A percentile compares a stretch with the other conserved stretches of the same genome.
phyloP scores from a whole-genome alignment of 2,888 invertebrate species.

The Xestobium rufovillosum region DNA sequence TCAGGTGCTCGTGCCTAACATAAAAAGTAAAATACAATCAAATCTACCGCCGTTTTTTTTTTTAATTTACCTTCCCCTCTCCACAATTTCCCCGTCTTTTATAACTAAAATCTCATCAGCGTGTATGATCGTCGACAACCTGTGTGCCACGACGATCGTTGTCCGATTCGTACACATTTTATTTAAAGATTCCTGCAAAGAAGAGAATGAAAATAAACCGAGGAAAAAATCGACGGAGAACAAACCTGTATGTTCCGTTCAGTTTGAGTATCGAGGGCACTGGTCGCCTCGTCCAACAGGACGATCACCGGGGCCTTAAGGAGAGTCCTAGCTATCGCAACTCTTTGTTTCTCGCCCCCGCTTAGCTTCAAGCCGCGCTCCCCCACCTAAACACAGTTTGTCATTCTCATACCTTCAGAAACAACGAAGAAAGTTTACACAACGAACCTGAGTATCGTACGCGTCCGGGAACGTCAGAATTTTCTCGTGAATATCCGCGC shows the following conservation, averaged over 20 bases:
- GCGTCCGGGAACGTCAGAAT: slow-evolving; percentile 87
- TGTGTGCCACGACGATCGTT: slow-evolving; percentile 90
- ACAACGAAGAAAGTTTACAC: too few species aligned
- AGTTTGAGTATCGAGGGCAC: slow-evolving; percentile 91
- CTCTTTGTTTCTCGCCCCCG: slow-evolving; percentile 96
- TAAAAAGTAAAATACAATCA: too few species aligned
- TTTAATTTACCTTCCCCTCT: slow-evolving; percentile 58
- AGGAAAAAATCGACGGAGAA: neutral
- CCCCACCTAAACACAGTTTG: slow-evolving; percentile 79
- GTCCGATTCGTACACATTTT: slow-evolving; percentile 79
- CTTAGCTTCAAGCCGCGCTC: slow-evolving; percentile 91
- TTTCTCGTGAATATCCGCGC: slow-evolving; percentile 89
- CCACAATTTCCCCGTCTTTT: slow-evolving; percentile 84
- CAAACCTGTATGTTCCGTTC: slow-evolving; percentile 78
- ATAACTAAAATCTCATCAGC: slow-evolving; percentile 92
- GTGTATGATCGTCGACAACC: slow-evolving; percentile 88
- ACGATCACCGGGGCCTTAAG: slow-evolving; percentile 88
- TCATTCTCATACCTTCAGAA: too few species aligned
- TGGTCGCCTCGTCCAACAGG: slow-evolving; percentile 90
- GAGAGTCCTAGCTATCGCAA: slow-evolving; percentile 93
- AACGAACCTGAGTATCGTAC: slow-evolving; percentile 67
- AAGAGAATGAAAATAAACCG: slow-evolving; percentile 7
- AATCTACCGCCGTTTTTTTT: slow-evolving; percentile 4
- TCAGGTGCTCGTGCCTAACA: slow-evolving; percentile 69
- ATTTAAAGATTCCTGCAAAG: slow-evolving; percentile 57